These are phyloP conservation scores for Microctonus aethiopoides DNA, from an alignment of 2,888 invertebrate species.

Conservation along the genomic window DNA sequence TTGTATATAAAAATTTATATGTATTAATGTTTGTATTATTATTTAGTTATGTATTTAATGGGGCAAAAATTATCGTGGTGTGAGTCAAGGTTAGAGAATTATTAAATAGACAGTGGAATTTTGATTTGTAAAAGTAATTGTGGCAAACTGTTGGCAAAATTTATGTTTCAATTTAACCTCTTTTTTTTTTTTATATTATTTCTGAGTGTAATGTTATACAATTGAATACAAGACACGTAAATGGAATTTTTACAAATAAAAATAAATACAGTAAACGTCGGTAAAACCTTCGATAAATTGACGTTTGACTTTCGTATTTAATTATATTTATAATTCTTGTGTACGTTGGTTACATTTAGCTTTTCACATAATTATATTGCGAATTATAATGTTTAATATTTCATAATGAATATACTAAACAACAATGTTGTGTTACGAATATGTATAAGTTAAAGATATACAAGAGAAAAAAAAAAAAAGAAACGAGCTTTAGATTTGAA, in stretches of 20 bases:
- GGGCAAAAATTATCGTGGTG: not conserved
- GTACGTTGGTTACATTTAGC: not conserved
- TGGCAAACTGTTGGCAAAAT: too few relatives aligned
- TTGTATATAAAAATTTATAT: not conserved
- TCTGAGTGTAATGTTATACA: not conserved
- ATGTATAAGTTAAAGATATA: not conserved
- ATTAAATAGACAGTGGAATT: too few relatives aligned
- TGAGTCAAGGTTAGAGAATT: not conserved
- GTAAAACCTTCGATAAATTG: not conserved
- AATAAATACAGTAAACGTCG: not conserved
- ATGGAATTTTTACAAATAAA: not conserved
- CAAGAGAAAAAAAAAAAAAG: too few relatives aligned
- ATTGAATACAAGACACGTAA: not conserved
- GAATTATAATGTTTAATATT: not conserved
- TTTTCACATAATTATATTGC: not conserved
- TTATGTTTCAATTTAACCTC: too few relatives aligned
- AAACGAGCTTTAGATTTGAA: not conserved
- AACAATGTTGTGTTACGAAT: not conserved
- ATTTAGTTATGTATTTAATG: conserved; percentile 3
- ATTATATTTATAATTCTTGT: not conserved
- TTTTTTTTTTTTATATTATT: too few relatives aligned
- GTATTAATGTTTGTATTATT: too few relatives aligned
- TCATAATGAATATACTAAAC: not conserved
- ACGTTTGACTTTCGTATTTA: not conserved
- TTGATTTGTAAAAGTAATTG: too few relatives aligned